A percentile compares a stretch with the other conserved stretches of the same genome.
Conservation (phyloP, 2,113 vertebrate species). For the Equus przewalskii region DNA sequence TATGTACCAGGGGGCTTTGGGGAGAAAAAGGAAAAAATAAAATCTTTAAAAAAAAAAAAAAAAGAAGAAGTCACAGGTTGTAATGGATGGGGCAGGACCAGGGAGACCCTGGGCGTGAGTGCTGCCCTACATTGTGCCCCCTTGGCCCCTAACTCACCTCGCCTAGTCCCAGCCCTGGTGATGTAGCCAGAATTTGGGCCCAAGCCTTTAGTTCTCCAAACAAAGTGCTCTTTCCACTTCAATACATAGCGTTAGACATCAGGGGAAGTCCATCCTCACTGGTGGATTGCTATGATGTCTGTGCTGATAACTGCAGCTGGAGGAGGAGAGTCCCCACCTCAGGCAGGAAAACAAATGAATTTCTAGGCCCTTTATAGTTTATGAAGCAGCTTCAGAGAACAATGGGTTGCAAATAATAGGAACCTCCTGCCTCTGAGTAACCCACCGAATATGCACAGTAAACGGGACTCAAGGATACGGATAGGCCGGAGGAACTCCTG, state of each 20-base stretch:
- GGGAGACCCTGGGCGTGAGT: neutral
- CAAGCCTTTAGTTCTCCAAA: neutral
- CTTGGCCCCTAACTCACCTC: neutral
- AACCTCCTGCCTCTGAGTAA: neutral
- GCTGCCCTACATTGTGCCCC: neutral
- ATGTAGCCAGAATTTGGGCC: neutral
- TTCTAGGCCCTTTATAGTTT: neutral
- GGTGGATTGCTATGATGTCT: neutral
- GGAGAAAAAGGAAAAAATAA: too few species aligned
- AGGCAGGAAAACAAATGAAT: constrained; percentile 28
- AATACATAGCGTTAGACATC: neutral
- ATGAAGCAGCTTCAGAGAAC: constrained; percentile 27
- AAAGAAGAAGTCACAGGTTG: neutral
- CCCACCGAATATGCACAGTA: neutral
- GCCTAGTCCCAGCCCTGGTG: neutral
- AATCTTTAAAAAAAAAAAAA: neutral
- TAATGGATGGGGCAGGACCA: neutral
- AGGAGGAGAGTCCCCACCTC: neutral
- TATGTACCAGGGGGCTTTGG: too few species aligned
- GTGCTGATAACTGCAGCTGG: neutral
- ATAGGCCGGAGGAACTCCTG: neutral
- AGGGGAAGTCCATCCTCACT: neutral
- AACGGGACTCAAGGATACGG: neutral
- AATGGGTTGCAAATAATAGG: neutral
- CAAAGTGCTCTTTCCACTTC: neutral